phyloP scores from a whole-genome alignment of 2,113 vertebrate genomes.

The Thymallus thymallus region DNA sequence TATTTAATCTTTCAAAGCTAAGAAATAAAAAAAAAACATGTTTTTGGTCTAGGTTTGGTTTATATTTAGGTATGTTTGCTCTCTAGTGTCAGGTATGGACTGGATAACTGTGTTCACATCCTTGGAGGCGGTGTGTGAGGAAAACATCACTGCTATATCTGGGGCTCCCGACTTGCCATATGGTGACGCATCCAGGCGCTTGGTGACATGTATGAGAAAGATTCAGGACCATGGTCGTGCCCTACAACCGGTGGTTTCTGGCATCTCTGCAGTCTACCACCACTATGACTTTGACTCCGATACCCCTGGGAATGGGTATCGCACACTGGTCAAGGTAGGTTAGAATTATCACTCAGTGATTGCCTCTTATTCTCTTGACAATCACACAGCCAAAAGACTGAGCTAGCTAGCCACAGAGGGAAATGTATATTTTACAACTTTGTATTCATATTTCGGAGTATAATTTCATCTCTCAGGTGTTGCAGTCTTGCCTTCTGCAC shows the following conservation, averaged over 20 bases:
- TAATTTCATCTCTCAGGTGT: conserved; percentile 60
- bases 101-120: conserved; percentile 65
- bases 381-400: no score
- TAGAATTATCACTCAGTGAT: background rate
- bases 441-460: no score
- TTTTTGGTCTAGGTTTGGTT: background rate
- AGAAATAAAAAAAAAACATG: no score
- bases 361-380: background rate
- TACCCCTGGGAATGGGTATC: conserved; percentile 75
- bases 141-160: conserved; percentile 69
- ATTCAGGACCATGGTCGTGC: conserved; percentile 67
- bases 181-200: conserved; percentile 55
- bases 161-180: conserved; percentile 4
- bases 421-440: no score
- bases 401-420: no score
- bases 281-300: conserved; percentile 75
- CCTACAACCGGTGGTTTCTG: conserved; percentile 62
- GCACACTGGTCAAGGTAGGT: conserved; percentile 71
- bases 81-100: conserved; percentile 61
- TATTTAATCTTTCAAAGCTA: background rate
- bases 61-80: background rate
- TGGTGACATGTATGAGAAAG: conserved; percentile 52
- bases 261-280: conserved; percentile 66
- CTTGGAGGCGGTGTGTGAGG: conserved; percentile 64
- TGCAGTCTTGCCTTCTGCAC: conserved; percentile 79